Conservation (phyloP, 2,888 invertebrate genomes). For the Melinaea marsaeus region DNA sequence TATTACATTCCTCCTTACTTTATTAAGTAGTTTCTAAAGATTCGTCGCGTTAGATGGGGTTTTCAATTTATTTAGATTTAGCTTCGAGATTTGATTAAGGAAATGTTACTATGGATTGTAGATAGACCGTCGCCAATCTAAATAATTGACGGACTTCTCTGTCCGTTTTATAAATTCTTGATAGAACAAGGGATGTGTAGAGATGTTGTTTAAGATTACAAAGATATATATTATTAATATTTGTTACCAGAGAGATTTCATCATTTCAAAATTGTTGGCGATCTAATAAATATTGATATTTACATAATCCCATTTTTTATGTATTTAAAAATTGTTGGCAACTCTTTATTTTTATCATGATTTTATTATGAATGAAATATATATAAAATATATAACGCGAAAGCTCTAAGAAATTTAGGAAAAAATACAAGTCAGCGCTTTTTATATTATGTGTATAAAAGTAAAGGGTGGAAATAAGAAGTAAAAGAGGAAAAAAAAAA, state of each 20-base stretch:
- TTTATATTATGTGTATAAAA: conserved; percentile 65
- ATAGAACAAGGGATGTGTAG: conserved; percentile 44
- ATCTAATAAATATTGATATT: no score
- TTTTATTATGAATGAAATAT: background rate
- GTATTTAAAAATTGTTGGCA: no score
- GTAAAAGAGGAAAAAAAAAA: conserved; percentile 77
- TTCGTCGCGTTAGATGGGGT: no score
- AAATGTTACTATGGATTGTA: conserved; percentile 29
- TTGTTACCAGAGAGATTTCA: no score
- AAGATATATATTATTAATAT: background rate
- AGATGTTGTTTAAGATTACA: conserved; percentile 32
- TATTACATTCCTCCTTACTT: background rate
- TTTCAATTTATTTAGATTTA: background rate
- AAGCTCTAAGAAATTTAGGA: background rate
- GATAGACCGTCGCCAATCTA: conserved; percentile 70
- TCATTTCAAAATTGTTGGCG: no score
- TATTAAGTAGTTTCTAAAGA: background rate
- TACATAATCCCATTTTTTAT: no score
- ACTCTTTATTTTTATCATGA: no score
- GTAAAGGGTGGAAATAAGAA: conserved; percentile 77
- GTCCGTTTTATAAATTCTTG: conserved; percentile 66
- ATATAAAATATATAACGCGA: background rate
- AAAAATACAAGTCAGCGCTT: conserved; percentile 45
- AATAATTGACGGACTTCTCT: conserved; percentile 74
- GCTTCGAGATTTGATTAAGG: background rate